These are phyloP conservation scores for Polypedilum vanderplanki DNA, from an alignment of 1,140 invertebrate genomes.

Conservation along the genomic window DNA sequence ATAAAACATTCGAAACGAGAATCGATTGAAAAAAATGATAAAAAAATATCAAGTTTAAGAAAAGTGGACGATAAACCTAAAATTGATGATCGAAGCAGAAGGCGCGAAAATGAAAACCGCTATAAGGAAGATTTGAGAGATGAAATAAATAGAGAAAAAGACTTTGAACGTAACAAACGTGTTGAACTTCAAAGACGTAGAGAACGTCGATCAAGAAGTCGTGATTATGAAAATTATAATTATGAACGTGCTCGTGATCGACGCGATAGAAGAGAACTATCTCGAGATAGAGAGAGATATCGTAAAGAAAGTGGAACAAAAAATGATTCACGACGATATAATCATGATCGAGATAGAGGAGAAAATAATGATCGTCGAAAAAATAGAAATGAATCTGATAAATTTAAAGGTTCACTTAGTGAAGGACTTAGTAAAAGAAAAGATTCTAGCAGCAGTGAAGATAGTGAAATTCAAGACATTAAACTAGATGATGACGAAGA, in stretches of 20 bases:
- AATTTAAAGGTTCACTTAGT: slow-evolving; percentile 63
- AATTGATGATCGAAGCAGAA: slow-evolving; percentile 38
- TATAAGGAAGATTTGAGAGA: slow-evolving; percentile 42
- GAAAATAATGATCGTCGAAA: slow-evolving; percentile 37
- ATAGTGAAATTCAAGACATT: slow-evolving; percentile 65
- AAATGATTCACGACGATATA: too few species aligned
- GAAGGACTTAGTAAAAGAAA: slow-evolving; percentile 60
- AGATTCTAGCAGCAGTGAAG: slow-evolving; percentile 52
- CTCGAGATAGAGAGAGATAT: slow-evolving; percentile 32
- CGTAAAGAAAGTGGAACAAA: slow-evolving; percentile 31
- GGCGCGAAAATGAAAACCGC: slow-evolving; percentile 39
- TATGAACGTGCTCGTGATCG: slow-evolving; percentile 36
- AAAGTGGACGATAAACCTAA: slow-evolving; percentile 24
- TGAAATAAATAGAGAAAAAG: slow-evolving; percentile 43
- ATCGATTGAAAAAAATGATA: background rate
- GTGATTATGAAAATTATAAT: slow-evolving; percentile 37
- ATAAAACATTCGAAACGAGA: background rate
- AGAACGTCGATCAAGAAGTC: slow-evolving; percentile 35
- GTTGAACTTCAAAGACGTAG: slow-evolving; percentile 37
- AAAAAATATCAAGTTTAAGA: background rate
- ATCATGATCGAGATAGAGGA: slow-evolving; percentile 34
- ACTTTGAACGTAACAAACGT: slow-evolving; percentile 33
- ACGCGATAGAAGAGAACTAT: slow-evolving; percentile 34
- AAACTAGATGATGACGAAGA: slow-evolving; percentile 82
- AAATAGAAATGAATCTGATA: slow-evolving; percentile 39